These are phyloP conservation scores for Acleris emargana DNA, from an alignment of 2,888 invertebrate genomes.

Conservation along the genomic window DNA sequence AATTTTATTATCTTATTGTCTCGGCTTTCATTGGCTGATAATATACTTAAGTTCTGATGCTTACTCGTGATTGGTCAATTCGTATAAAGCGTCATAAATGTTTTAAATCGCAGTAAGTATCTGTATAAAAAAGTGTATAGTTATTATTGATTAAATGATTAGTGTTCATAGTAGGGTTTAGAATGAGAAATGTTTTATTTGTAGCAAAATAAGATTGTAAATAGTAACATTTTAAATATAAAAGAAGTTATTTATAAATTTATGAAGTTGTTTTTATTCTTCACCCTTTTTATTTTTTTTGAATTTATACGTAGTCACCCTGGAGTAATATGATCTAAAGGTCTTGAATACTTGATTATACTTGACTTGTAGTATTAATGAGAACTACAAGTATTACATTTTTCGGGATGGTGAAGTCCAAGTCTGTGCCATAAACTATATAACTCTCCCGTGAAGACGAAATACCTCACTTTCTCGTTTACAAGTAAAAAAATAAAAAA, in stretches of 20 bases:
- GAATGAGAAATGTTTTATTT: conserved; percentile 33
- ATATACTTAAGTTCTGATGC: conserved; percentile 12
- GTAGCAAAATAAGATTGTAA: conserved; percentile 52
- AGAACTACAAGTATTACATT: no score
- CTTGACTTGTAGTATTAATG: no score
- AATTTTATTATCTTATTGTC: conserved; percentile 24
- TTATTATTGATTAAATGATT: conserved; percentile 22
- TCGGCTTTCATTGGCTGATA: conserved; percentile 25
- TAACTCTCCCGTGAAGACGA: no score
- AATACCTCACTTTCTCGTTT: no score
- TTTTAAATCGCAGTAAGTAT: conserved; percentile 15
- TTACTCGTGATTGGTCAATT: conserved; percentile 15
- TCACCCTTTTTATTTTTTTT: no score
- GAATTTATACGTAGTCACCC: no score
- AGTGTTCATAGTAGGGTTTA: conserved; percentile 38
- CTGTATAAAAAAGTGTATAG: conserved; percentile 30
- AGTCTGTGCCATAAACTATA: no score
- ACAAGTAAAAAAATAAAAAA: no score
- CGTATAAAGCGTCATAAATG: neutral
- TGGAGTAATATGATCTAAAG: no score
- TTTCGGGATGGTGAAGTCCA: no score
- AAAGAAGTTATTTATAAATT: conserved; percentile 64
- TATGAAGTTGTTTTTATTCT: conserved; percentile 51
- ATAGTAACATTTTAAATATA: conserved; percentile 56
- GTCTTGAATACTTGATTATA: no score